Conservation (phyloP, 2,888 invertebrate species). For the Acrobasis consociella region DNA sequence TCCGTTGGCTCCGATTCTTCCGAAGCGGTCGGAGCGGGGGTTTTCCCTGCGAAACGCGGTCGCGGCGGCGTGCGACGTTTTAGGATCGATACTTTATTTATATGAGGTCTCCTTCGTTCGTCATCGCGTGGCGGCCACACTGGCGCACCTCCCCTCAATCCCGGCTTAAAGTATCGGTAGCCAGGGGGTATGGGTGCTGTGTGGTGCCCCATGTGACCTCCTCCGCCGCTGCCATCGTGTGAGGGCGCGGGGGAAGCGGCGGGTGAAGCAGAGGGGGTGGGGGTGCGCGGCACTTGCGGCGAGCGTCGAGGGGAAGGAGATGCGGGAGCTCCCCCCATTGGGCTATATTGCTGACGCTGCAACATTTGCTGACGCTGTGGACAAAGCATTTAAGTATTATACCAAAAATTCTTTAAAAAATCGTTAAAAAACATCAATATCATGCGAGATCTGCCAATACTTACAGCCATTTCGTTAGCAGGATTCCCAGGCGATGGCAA, state of each 20-base stretch:
- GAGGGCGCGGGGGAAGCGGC: conserved; percentile 69
- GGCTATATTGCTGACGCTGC: conserved; percentile 77
- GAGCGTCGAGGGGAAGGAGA: conserved; percentile 83
- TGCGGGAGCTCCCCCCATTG: conserved; percentile 79
- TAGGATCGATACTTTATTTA: conserved; percentile 83
- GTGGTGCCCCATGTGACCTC: conserved; percentile 79
- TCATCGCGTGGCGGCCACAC: conserved; percentile 82
- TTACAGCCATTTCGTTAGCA: conserved; percentile 69
- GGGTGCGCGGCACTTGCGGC: conserved; percentile 80
- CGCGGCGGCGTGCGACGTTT: conserved; percentile 85
- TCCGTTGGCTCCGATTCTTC: conserved; percentile 54
- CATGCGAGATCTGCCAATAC: conserved; percentile 33
- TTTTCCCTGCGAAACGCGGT: conserved; percentile 58
- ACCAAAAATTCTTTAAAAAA: neutral
- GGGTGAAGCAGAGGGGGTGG: conserved; percentile 67
- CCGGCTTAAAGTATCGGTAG: conserved; percentile 84
- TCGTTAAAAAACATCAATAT: neutral
- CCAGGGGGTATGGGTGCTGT: conserved; percentile 81
- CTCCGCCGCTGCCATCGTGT: conserved; percentile 54
- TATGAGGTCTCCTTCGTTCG: conserved; percentile 61
- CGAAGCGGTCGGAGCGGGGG: conserved; percentile 54
- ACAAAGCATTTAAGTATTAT: neutral
- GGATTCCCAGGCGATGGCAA: conserved; percentile 75
- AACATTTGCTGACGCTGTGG: conserved; percentile 73
- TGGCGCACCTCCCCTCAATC: conserved; percentile 85